These are phyloP conservation scores for Polia nebulosa DNA, from an alignment of 2,888 invertebrate genomes.

Conservation along the genomic window DNA sequence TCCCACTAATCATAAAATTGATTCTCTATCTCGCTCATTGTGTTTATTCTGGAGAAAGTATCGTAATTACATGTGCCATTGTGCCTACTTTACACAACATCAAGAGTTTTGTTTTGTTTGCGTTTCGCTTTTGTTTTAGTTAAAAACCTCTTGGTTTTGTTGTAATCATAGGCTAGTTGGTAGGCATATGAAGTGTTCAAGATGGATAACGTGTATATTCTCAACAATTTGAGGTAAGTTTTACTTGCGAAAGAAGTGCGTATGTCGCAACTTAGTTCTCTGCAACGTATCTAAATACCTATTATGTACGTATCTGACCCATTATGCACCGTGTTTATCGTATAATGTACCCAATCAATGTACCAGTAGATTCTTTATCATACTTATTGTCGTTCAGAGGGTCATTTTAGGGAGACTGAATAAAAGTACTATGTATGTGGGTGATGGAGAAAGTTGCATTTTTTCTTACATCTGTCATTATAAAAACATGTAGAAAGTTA, in stretches of 20 bases:
- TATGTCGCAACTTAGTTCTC: constrained; percentile 57
- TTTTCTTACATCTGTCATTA: constrained; percentile 20
- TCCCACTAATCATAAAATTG: background rate
- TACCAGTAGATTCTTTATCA: background rate
- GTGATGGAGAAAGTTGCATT: constrained; percentile 44
- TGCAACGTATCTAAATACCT: constrained; percentile 42
- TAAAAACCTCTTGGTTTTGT: constrained; percentile 8
- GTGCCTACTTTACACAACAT: constrained; percentile 10
- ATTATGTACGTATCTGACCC: constrained; percentile 32
- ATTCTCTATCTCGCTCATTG: constrained; percentile 20
- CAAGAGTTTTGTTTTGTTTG: constrained; percentile 52
- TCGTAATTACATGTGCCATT: constrained; percentile 21
- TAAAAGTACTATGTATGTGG: background rate
- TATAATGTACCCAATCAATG: background rate
- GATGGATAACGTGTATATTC: constrained; percentile 85
- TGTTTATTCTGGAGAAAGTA: constrained; percentile 56
- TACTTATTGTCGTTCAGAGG: background rate
- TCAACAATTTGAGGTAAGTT: constrained; percentile 85
- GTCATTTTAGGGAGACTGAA: background rate
- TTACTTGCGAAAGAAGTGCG: constrained; percentile 50
- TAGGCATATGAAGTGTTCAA: constrained; percentile 63
- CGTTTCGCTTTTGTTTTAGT: constrained; percentile 45
- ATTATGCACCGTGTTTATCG: background rate
- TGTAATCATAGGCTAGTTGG: constrained; percentile 16
- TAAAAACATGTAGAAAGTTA: constrained; percentile 44